These are phyloP conservation scores for Ormyrus thymus DNA, from an alignment of 2,888 invertebrate genomes.

Conservation along the genomic window DNA sequence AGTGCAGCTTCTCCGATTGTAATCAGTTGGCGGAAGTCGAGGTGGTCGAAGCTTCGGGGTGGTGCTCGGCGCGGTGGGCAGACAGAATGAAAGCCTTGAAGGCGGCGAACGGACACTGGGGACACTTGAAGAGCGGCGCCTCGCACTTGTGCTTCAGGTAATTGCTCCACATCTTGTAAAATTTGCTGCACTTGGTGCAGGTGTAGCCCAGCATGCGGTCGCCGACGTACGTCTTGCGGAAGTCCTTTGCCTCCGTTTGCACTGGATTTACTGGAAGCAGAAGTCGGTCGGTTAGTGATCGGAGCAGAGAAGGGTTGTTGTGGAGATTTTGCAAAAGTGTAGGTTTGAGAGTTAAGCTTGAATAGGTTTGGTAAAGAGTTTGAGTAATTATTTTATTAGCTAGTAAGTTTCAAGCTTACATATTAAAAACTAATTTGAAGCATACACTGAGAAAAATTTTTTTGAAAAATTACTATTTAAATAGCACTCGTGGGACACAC, in stretches of 20 bases:
- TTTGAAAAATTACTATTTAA: too few relatives aligned
- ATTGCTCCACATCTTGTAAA: conserved; percentile 75
- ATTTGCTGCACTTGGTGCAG: conserved; percentile 73
- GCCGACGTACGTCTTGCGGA: conserved; percentile 64
- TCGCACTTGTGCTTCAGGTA: conserved; percentile 74
- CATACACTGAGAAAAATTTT: too few relatives aligned
- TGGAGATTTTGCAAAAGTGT: too few relatives aligned
- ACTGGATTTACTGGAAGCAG: neutral
- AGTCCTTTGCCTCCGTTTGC: neutral
- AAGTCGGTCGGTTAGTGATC: neutral
- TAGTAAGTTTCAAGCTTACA: too few relatives aligned
- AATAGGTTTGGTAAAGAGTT: too few relatives aligned
- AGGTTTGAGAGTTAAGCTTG: too few relatives aligned
- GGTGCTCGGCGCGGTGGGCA: conserved; percentile 72
- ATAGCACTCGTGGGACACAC: too few relatives aligned
- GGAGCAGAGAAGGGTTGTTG: too few relatives aligned
- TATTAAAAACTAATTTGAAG: too few relatives aligned
- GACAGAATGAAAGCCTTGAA: conserved; percentile 73
- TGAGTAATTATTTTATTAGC: too few relatives aligned
- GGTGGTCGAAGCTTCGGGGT: conserved; percentile 67
- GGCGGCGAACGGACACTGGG: conserved; percentile 71
- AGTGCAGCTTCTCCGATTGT: too few relatives aligned
- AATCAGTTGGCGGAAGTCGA: neutral
- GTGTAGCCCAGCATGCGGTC: conserved; percentile 73
- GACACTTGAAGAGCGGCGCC: conserved; percentile 72